phyloP scores from a whole-genome alignment of 2,888 invertebrate species.

The Stomorhina lunata region DNA sequence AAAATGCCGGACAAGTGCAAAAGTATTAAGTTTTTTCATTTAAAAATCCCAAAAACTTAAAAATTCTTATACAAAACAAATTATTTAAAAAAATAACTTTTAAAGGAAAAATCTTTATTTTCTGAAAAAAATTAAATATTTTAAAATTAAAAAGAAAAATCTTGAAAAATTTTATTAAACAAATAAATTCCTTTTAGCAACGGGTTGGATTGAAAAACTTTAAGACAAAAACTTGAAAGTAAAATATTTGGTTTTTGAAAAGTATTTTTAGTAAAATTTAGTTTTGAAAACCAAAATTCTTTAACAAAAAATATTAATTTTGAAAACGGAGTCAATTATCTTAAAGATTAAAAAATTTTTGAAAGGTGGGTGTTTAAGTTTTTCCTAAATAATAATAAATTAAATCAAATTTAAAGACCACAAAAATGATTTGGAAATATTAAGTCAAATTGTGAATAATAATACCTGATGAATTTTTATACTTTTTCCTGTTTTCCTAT shows the following conservation, averaged over 20 bases:
- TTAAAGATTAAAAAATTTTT: not conserved
- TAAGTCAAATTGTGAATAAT: too few relatives aligned
- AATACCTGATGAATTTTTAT: too few relatives aligned
- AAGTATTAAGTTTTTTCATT: slow-evolving; percentile 33
- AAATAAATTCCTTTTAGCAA: not conserved
- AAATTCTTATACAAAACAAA: not conserved
- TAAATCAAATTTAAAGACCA: not conserved
- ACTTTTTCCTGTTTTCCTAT: too few relatives aligned
- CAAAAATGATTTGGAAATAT: too few relatives aligned
- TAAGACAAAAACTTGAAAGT: not conserved
- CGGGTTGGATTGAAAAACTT: not conserved
- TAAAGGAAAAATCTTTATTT: slow-evolving; percentile 5
- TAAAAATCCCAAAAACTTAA: not conserved
- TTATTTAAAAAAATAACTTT: too few relatives aligned
- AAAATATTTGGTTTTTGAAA: not conserved
- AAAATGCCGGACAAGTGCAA: slow-evolving; percentile 68
- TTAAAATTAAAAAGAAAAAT: not conserved
- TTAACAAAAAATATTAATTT: not conserved
- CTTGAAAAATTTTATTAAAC: not conserved
- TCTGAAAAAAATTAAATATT: not conserved
- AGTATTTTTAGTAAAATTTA: not conserved
- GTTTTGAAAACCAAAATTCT: not conserved
- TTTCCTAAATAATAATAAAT: not conserved
- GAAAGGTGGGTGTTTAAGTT: slow-evolving; percentile 39
- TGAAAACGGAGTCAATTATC: slow-evolving; percentile 47